Evolutionary conservation across 2,888 invertebrate species (phyloP), one percentile per base, ranked within the genome.

Genomic region (Apamea epomidion): DNA sequence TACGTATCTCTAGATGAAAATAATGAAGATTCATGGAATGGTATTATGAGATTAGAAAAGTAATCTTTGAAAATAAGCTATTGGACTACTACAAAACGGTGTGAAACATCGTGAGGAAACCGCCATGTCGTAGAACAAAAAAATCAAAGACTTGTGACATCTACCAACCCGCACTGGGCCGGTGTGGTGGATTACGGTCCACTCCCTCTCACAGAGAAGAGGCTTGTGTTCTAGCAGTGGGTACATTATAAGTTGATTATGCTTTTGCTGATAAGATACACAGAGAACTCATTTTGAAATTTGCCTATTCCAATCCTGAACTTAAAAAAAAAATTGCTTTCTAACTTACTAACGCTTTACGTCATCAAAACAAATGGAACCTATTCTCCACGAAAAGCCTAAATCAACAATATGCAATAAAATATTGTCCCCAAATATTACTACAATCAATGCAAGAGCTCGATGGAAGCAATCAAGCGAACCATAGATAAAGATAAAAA

Each of bases 401-500:
- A 80, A 79, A 70, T 84, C 86, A 84, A 82, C 80, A 78, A 74
- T 81, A 78, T 76, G 75, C 51, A 78, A 85, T 80, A 83, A 82
- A 85, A 84, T 79, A 82, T 42, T 75, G 58, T 84, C 86, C 82
- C 84, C 81, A 83, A 80, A 87, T 82, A 89, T 86, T 48, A 87
- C 21, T 72, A 86, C 84, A 89, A 86, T 88, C 90, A 90, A 91
- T 92, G 90, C 90, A 91, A 89, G 71, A 68, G 71, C 82, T 73
- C 82, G 69, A 74, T 79, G 65, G 72, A 91, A 90, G 91, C 93
- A 93, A 95, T 94, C 93, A 93, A 84, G 90, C 86, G 82, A 84
- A 88, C 90, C 91, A 90, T 89, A 91, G 93, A 94, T 95, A 94
- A 94, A 96, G 96, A 96, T 96, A 90, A 80, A 85, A 90, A 96